Percentiles rank a stretch among this genome's conserved stretches.
phyloP scores from a whole-genome alignment of 2,888 invertebrate species.

The Opisthograptis luteolata region DNA sequence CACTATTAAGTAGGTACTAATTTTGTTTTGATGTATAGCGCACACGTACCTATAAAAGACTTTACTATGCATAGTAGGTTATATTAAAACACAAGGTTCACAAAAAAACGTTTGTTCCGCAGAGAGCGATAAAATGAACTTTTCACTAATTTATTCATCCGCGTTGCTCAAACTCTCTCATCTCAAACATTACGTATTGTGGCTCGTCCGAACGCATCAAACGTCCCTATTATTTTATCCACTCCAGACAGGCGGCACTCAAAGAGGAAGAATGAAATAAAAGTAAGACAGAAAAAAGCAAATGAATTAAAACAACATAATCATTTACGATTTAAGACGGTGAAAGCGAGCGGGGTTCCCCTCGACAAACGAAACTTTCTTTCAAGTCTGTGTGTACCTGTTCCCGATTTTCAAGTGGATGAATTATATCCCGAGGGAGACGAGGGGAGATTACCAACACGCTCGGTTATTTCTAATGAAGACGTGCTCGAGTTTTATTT shows the following conservation, averaged over 20 bases:
- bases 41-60: constrained; percentile 19
- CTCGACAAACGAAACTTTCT: constrained; percentile 80
- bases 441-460: constrained; percentile 66
- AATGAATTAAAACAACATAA: constrained; percentile 84
- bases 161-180: constrained; percentile 47
- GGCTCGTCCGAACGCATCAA: constrained; percentile 48
- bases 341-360: constrained; percentile 70
- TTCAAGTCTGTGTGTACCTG: constrained; percentile 81
- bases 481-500: constrained; percentile 74
- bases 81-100: constrained; percentile 36
- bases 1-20: not conserved
- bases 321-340: constrained; percentile 79
- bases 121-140: constrained; percentile 51
- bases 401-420: constrained; percentile 81
- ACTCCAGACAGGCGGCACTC: constrained; percentile 80
- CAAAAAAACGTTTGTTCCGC: constrained; percentile 37
- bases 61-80: constrained; percentile 36
- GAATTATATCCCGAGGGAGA: constrained; percentile 79
- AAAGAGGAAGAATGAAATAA: constrained; percentile 70
- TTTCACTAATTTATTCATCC: constrained; percentile 58
- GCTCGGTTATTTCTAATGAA: constrained; percentile 75
- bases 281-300: constrained; percentile 74
- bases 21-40: constrained; percentile 31
- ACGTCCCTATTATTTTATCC: constrained; percentile 60
- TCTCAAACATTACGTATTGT: constrained; percentile 46